A percentile compares a stretch with the other conserved stretches of the same genome.
phyloP scores from a whole-genome alignment of 2,797 vertebrate genomes.

The Cyclopterus lumpus region DNA sequence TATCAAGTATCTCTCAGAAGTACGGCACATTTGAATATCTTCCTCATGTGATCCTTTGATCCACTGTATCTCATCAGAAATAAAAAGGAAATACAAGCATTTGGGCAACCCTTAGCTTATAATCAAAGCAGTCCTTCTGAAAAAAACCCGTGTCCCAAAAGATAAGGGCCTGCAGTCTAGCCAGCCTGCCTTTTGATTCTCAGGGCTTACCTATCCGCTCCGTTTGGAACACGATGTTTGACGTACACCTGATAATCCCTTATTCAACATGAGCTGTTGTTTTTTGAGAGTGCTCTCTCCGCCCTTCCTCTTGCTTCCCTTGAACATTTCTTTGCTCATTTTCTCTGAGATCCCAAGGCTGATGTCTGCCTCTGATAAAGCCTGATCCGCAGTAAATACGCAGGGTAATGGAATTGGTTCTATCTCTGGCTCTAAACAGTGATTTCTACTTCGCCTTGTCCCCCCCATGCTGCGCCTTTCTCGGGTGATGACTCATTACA shows the following conservation, averaged over 20 bases:
- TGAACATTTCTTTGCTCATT: conserved; percentile 74
- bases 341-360: conserved; percentile 64
- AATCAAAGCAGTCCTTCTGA: conserved; percentile 62
- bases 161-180: conserved; percentile 62
- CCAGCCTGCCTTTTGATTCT: conserved; percentile 56
- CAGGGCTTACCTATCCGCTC: conserved; percentile 45
- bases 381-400: conserved; percentile 77
- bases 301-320: conserved; percentile 52
- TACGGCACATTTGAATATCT: conserved; percentile 55
- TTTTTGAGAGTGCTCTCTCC: conserved; percentile 52
- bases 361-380: conserved; percentile 80
- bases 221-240: conserved; percentile 67
- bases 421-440: conserved; percentile 69
- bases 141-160: conserved; percentile 53
- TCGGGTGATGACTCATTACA: conserved; percentile 76
- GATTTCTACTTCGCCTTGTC: conserved; percentile 60
- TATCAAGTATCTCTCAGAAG: conserved; percentile 53
- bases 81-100: conserved; percentile 35
- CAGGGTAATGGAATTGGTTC: conserved; percentile 73
- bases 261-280: conserved; percentile 55
- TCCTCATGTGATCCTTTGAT: conserved; percentile 53
- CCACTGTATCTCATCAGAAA: conserved; percentile 54
- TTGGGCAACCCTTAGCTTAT: conserved; percentile 43
- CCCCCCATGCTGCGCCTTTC: conserved; percentile 59
- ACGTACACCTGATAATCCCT: conserved; percentile 69